Evolutionary conservation across 2,888 invertebrate species (phyloP).

Genomic region (Drosophila mulleri): DNA sequence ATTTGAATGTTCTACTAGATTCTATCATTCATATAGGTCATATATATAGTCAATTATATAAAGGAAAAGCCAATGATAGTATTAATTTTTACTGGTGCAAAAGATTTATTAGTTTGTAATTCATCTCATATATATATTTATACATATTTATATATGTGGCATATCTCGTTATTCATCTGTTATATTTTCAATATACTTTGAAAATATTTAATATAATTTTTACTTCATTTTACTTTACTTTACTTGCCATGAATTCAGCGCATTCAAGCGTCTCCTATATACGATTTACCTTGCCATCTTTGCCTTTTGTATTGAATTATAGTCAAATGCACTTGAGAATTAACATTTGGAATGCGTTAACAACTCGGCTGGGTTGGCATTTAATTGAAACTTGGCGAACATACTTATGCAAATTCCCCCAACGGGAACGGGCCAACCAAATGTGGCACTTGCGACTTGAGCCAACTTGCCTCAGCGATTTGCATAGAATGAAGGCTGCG

Average conservation of each 20-base stretch:
- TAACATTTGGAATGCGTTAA: conserved; percentile 80
- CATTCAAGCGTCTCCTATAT: conserved; percentile 12
- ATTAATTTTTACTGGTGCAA: too few relatives aligned
- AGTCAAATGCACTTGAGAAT: conserved; percentile 82
- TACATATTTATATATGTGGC: too few relatives aligned
- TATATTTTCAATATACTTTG: not conserved
- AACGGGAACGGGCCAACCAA: conserved; percentile 48
- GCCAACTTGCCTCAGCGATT: conserved; percentile 34
- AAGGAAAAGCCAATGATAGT: too few relatives aligned
- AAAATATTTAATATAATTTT: not conserved
- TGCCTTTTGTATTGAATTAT: conserved; percentile 46
- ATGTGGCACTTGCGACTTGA: conserved; percentile 58
- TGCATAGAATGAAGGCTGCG: conserved; percentile 70
- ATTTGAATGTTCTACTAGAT: too few relatives aligned
- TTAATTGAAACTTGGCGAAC: conserved; percentile 72
- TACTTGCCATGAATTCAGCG: not conserved
- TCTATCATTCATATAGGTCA: too few relatives aligned
- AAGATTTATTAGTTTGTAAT: too few relatives aligned
- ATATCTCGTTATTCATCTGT: too few relatives aligned
- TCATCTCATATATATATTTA: too few relatives aligned
- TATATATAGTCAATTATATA: too few relatives aligned
- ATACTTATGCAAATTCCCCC: conserved; percentile 78
- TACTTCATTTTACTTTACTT: too few relatives aligned
- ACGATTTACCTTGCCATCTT: conserved; percentile 2
- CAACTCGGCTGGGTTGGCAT: conserved; percentile 74